phyloP scores from a whole-genome alignment of 2,797 vertebrate genomes.

The Semotilus atromaculatus region DNA sequence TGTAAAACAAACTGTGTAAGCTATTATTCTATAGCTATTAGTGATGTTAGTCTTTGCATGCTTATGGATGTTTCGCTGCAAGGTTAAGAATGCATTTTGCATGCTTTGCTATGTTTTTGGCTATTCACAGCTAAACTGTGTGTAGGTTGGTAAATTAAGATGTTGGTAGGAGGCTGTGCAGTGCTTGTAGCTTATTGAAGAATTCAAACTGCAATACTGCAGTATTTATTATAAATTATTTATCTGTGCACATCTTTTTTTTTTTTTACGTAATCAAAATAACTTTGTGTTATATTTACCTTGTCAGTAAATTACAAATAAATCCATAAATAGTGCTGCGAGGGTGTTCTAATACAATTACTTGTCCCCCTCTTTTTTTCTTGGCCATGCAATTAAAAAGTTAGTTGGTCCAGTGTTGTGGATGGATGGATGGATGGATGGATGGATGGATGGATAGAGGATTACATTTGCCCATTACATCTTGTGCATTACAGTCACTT shows the following conservation, averaged over 20 bases:
- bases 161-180: neutral
- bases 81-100: neutral
- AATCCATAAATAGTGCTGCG: no score
- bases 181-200: neutral
- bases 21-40: slow-evolving; percentile 5
- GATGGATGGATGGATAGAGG: no score
- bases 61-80: neutral
- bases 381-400: no score
- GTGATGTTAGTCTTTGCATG: neutral
- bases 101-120: neutral
- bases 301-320: no score
- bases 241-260: no score
- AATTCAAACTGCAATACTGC: neutral
- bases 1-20: neutral
- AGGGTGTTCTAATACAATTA: no score
- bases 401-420: no score
- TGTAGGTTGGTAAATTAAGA: neutral
- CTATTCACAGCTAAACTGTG: neutral
- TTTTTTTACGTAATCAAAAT: no score
- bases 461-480: no score
- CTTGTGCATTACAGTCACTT: neutral
- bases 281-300: no score
- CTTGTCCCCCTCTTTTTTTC: no score
- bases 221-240: no score
- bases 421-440: neutral